A percentile compares a stretch with the other conserved stretches of the same genome.
phyloP scores from a whole-genome alignment of 1,140 invertebrate species.

The Bombus sylvicola region DNA sequence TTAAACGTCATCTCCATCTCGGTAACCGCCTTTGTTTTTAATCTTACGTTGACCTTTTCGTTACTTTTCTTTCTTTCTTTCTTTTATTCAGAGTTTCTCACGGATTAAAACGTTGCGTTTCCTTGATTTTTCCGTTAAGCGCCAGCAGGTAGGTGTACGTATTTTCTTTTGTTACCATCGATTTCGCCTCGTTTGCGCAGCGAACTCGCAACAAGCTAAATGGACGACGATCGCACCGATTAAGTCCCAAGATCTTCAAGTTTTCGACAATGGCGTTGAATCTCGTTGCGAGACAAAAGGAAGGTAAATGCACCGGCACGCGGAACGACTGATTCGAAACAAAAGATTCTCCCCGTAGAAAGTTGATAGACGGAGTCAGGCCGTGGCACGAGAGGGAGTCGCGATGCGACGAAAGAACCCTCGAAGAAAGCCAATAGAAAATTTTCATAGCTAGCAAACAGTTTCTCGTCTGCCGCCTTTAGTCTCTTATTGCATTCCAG shows the following conservation, averaged over 20 bases:
- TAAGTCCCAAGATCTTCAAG: not conserved
- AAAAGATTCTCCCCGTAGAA: slow-evolving; percentile 10
- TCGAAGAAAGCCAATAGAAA: slow-evolving; percentile 53
- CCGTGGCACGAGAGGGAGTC: slow-evolving; percentile 5
- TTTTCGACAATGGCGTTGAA: slow-evolving; percentile 28
- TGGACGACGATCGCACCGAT: slow-evolving; percentile 15
- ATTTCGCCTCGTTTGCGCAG: not conserved
- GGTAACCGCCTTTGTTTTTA: slow-evolving; percentile 75
- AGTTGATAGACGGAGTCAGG: slow-evolving; percentile 17
- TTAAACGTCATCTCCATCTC: slow-evolving; percentile 80
- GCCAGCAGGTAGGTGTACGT: slow-evolving; percentile 35
- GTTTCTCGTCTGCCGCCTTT: slow-evolving; percentile 27
- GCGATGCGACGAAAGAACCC: slow-evolving; percentile 22
- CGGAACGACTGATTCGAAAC: slow-evolving; percentile 30
- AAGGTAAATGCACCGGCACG: slow-evolving; percentile 20
- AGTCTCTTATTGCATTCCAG: slow-evolving; percentile 63
- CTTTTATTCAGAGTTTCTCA: not conserved
- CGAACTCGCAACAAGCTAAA: not conserved
- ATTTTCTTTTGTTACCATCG: not conserved
- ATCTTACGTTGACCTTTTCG: slow-evolving; percentile 62
- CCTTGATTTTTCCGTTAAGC: not conserved
- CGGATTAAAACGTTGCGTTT: not conserved
- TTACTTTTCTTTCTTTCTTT: slow-evolving; percentile 1
- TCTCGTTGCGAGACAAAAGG: slow-evolving; percentile 10
- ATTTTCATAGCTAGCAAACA: slow-evolving; percentile 51